These are phyloP conservation scores for Musca domestica DNA, from an alignment of 1,140 invertebrate species.

Conservation along the genomic window DNA sequence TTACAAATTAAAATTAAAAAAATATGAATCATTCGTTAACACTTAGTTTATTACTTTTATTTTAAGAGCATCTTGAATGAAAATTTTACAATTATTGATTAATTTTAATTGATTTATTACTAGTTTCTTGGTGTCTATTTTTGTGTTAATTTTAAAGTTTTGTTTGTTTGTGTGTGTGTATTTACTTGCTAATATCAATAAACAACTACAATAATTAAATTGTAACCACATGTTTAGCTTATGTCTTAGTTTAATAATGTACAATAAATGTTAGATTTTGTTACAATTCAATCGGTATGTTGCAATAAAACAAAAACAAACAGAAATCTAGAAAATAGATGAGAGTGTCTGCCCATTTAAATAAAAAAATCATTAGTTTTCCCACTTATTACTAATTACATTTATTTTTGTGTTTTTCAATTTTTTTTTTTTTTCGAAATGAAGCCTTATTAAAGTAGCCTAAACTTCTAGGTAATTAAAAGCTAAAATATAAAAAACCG, in stretches of 20 bases:
- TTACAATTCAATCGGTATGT: background rate
- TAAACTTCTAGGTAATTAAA: too few species aligned
- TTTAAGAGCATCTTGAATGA: constrained; percentile 21
- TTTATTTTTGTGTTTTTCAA: background rate
- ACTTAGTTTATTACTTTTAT: constrained; percentile 18
- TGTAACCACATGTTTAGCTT: background rate
- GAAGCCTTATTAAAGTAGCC: too few species aligned
- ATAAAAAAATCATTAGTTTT: too few species aligned
- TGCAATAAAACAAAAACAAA: too few species aligned
- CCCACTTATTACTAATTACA: too few species aligned
- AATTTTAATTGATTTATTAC: constrained; percentile 18
- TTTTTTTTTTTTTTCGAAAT: background rate
- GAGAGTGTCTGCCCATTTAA: too few species aligned
- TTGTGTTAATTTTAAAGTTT: background rate
- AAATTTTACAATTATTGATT: constrained; percentile 19
- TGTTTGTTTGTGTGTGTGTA: background rate
- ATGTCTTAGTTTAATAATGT: background rate
- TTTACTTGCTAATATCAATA: constrained; percentile 12
- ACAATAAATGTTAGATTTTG: background rate
- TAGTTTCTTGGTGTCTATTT: constrained; percentile 4
- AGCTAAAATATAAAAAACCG: too few species aligned
- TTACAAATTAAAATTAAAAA: too few species aligned
- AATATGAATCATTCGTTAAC: too few species aligned
- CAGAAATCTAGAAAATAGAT: too few species aligned
- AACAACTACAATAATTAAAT: constrained; percentile 14